These are phyloP conservation scores for Amphiura filiformis DNA, from an alignment of 35 echinoderm and acorn worm genomes.

Conservation along the genomic window DNA sequence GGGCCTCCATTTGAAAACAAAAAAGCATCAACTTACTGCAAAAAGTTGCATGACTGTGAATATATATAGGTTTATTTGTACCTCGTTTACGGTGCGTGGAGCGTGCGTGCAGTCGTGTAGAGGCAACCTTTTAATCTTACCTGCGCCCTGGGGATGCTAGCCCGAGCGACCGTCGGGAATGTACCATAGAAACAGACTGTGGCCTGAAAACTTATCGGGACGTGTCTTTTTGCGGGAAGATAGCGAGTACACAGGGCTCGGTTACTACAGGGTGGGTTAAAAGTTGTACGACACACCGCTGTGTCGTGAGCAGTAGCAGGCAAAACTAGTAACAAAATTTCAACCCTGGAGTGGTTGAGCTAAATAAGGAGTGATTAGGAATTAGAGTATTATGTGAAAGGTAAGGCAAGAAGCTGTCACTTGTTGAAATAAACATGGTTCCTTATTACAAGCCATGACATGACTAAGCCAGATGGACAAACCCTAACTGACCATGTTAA, in stretches of 20 bases:
- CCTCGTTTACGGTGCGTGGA: background rate
- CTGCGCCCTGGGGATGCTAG: background rate
- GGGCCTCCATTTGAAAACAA: background rate
- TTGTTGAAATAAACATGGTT: too few relatives aligned
- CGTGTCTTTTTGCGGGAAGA: background rate
- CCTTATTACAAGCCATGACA: too few relatives aligned
- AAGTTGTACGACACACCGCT: background rate
- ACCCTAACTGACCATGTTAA: too few relatives aligned
- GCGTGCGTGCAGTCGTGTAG: background rate
- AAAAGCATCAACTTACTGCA: background rate
- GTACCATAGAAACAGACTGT: background rate
- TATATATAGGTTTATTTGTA: constrained; percentile 1
- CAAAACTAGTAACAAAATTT: too few relatives aligned
- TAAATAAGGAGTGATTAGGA: too few relatives aligned
- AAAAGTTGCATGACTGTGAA: background rate
- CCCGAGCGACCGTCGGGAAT: background rate
- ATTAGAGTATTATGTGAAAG: too few relatives aligned
- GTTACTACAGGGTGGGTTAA: background rate
- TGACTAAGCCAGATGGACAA: too few relatives aligned
- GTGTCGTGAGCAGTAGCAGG: too few relatives aligned
- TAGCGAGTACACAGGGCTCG: background rate
- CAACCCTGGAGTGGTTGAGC: too few relatives aligned
- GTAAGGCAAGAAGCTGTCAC: too few relatives aligned
- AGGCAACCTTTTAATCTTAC: background rate
- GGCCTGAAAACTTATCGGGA: constrained; percentile 1